These are phyloP conservation scores for Muscidifurax raptorellus DNA, from an alignment of 1,140 invertebrate genomes.

Conservation along the genomic window DNA sequence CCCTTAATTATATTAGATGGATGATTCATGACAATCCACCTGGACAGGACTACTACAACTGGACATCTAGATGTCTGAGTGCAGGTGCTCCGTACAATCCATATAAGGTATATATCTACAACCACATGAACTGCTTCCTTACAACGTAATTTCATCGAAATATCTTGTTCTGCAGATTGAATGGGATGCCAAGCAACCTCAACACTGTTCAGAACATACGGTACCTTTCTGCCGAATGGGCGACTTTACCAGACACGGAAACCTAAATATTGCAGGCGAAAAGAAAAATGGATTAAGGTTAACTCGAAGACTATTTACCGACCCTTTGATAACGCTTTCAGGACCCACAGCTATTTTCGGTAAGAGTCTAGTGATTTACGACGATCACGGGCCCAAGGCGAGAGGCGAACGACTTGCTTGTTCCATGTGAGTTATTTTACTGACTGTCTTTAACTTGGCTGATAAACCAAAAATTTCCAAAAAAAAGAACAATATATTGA, in stretches of 20 bases:
- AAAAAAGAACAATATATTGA: not conserved
- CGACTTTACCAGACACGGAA: constrained; percentile 84
- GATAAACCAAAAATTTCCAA: too few species aligned
- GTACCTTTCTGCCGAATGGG: constrained; percentile 81
- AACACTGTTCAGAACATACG: constrained; percentile 76
- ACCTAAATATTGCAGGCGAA: constrained; percentile 84
- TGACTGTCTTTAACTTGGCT: too few species aligned
- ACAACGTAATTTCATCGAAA: not conserved
- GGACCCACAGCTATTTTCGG: constrained; percentile 86
- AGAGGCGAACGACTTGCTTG: constrained; percentile 92
- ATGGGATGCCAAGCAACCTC: constrained; percentile 67
- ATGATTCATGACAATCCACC: constrained; percentile 79
- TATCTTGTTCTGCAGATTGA: constrained; percentile 67
- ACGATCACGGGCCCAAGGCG: constrained; percentile 90
- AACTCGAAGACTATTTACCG: constrained; percentile 87
- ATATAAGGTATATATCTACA: constrained; percentile 73
- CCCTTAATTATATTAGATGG: constrained; percentile 72
- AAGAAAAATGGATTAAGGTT: constrained; percentile 79
- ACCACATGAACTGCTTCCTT: constrained; percentile 18
- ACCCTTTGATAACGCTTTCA: constrained; percentile 84
- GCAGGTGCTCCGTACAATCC: constrained; percentile 89
- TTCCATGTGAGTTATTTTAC: constrained; percentile 80
- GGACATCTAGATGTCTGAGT: constrained; percentile 89
- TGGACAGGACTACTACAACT: constrained; percentile 93
- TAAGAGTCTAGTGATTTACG: constrained; percentile 91